Evolutionary conservation across 1,140 invertebrate species (phyloP).

Genomic region (Elysia chlorotica): DNA sequence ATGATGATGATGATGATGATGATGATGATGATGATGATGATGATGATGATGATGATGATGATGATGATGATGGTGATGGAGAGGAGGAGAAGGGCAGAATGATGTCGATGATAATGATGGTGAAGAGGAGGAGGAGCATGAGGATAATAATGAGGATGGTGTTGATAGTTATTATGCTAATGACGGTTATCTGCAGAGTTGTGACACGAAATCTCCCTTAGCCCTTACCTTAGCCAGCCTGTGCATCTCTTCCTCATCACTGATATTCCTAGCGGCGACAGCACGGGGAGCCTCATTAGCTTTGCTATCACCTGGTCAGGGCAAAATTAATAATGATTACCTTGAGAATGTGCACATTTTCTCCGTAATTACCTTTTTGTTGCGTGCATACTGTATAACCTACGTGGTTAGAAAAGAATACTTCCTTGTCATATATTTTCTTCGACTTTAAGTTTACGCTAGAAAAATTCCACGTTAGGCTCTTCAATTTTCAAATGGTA

Average conservation of each 20-base stretch:
- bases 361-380: too few species aligned
- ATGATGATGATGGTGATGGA: background rate
- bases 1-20: too few species aligned
- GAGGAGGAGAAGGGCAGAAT: background rate
- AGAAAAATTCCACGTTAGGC: too few species aligned
- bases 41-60: background rate
- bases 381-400: too few species aligned
- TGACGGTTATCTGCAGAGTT: background rate
- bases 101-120: background rate
- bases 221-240: slow-evolving; percentile 25
- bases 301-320: slow-evolving; percentile 3
- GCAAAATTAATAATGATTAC: too few species aligned
- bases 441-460: too few species aligned
- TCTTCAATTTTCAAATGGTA: too few species aligned
- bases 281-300: slow-evolving; percentile 4
- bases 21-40: too few species aligned
- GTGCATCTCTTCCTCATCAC: slow-evolving; percentile 13
- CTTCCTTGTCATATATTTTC: too few species aligned
- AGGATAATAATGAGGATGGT: background rate
- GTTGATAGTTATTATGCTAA: background rate
- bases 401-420: too few species aligned
- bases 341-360: too few species aligned
- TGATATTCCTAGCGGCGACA: background rate
- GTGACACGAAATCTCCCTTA: background rate
- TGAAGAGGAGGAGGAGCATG: background rate